Base-by-base conservation (phyloP, 2,113 vertebrate genomes). In the Nycticebus coucang region DNA sequence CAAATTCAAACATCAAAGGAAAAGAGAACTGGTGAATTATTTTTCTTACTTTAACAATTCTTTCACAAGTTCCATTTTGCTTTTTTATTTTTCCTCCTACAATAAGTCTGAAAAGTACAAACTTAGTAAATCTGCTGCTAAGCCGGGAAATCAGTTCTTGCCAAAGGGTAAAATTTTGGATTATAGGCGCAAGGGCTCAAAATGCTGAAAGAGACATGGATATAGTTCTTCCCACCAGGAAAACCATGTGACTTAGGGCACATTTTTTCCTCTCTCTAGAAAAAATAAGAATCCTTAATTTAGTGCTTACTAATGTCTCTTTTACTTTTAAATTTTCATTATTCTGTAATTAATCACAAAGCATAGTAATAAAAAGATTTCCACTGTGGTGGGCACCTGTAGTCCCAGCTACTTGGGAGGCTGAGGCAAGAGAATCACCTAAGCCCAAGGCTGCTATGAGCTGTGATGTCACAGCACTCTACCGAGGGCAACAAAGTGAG, bases 1-100 rank as follows among this genome's bases (percentile, higher is more conserved):
- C 37, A 95, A 97, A 97, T 91, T 69, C 62, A 68, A 96, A 88
- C 55, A 79, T 87, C 68, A 84, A 91, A 97, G 85, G 33, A 86
- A 86, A 83, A 60, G 33, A 95, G 62, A 94, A 82, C 37, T 59
- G n/a, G 64, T 79, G 6, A 71, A 60, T 81, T 91, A 2, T 87
- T 97, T 80, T 94, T 82, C 79, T 75, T 37, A 79, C 14, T 78
- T 59, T 66, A 89, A 83, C 60, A 93, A 83, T 93, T 96, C 91
- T 89, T 95, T 72, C 53, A 71, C 91, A 97, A 97, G 72, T 93
- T 62, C 28, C 26, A 71, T 69, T 92, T 95, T 41, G 64, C 62
- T 75, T 87, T 86, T 87, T 68, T 87, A 84, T 87, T 68, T 95
- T 74, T 82, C 77, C n/a, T 81, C 35, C 30, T 26, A 87, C 1